These are phyloP conservation scores for Lepas anatifera DNA, from an alignment of 2,888 invertebrate genomes.

Conservation along the genomic window DNA sequence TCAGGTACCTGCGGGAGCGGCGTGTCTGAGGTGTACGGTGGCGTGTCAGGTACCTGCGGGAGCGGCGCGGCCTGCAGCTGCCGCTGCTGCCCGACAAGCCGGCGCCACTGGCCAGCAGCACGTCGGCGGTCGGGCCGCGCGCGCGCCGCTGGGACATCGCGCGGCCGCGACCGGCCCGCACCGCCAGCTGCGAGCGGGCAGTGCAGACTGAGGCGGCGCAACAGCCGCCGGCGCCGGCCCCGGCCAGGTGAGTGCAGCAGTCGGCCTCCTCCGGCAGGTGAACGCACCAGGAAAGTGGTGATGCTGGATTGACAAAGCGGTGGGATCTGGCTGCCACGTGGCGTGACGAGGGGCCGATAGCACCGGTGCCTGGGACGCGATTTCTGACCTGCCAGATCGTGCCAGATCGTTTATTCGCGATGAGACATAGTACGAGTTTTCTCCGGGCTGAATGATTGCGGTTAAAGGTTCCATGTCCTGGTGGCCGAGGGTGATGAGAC, in stretches of 20 bases:
- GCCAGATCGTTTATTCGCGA: too few relatives aligned
- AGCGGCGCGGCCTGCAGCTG: constrained; percentile 9
- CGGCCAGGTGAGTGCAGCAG: neutral
- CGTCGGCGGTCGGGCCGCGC: neutral
- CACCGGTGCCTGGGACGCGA: neutral
- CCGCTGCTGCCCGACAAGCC: constrained; percentile 8
- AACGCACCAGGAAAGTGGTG: too few relatives aligned
- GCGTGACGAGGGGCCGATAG: neutral
- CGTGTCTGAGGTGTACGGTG: neutral
- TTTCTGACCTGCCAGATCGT: too few relatives aligned
- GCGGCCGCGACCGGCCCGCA: neutral
- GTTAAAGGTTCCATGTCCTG: too few relatives aligned
- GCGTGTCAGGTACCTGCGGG: neutral
- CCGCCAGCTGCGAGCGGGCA: constrained; percentile 1
- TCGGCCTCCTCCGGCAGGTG: too few relatives aligned
- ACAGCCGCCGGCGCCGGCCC: neutral
- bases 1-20: too few relatives aligned
- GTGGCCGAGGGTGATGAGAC: too few relatives aligned
- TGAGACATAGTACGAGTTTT: too few relatives aligned
- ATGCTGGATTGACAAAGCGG: too few relatives aligned
- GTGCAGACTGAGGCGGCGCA: neutral
- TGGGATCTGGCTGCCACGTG: neutral
- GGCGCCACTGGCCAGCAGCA: neutral
- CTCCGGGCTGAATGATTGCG: too few relatives aligned
- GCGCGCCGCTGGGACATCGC: constrained; percentile 1